Evolutionary conservation across 1,140 invertebrate genomes (phyloP).

Genomic region (Nebria ingens): DNA sequence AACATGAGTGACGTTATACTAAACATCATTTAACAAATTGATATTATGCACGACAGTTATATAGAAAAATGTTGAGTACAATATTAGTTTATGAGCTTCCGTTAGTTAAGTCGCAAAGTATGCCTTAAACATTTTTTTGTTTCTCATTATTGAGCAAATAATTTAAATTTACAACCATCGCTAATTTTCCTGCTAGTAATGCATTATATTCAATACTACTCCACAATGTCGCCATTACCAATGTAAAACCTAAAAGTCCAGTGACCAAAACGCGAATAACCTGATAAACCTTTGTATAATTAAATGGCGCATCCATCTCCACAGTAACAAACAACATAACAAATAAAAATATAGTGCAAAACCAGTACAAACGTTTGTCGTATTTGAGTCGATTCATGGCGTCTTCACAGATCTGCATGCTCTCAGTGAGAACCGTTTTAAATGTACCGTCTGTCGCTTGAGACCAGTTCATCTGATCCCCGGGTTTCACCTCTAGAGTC

Average conservation of each 20-base stretch:
- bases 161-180: constrained; percentile 40
- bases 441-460: constrained; percentile 17
- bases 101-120: no score
- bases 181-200: constrained; percentile 53
- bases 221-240: constrained; percentile 71
- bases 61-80: no score
- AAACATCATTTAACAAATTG: no score
- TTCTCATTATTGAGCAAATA: not conserved
- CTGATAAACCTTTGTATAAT: constrained; percentile 38
- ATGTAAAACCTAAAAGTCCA: constrained; percentile 51
- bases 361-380: constrained; percentile 48
- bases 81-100: no score
- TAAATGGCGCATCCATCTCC: constrained; percentile 32
- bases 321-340: constrained; percentile 32
- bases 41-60: no score
- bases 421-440: constrained; percentile 45
- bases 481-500: constrained; percentile 36
- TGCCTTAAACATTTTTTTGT: no score
- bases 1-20: no score
- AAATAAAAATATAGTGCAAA: constrained; percentile 38
- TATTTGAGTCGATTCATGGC: constrained; percentile 43
- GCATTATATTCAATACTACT: constrained; percentile 67
- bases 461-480: constrained; percentile 3
- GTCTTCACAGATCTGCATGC: constrained; percentile 47
- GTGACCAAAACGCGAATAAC: constrained; percentile 49